phyloP scores from a whole-genome alignment of 2,797 vertebrate genomes.

The Eupleurogrammus muticus region DNA sequence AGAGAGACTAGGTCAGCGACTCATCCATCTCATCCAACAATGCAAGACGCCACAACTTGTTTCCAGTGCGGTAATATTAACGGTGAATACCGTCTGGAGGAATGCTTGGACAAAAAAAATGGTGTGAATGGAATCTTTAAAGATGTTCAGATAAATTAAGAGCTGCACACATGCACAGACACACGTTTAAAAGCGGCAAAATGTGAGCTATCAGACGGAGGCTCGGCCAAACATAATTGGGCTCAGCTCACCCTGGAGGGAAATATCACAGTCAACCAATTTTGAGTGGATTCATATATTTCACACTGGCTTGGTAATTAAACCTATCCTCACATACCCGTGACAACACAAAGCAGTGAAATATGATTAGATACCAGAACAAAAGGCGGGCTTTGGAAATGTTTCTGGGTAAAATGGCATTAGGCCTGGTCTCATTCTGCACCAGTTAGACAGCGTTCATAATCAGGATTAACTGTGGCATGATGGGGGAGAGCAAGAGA shows the following conservation, averaged over 20 bases:
- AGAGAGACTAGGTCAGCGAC: constrained; percentile 67
- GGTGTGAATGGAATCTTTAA: background rate
- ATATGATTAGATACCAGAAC: constrained; percentile 69
- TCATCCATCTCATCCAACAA: constrained; percentile 71
- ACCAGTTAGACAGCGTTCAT: constrained; percentile 70
- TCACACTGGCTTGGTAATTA: constrained; percentile 63
- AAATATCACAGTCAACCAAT: constrained; percentile 34
- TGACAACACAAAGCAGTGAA: constrained; percentile 66
- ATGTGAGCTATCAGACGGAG: background rate
- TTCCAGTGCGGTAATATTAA: constrained; percentile 23
- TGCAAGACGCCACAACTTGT: constrained; percentile 57
- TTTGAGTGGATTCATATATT: constrained; percentile 57
- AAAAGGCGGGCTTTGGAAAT: constrained; percentile 71
- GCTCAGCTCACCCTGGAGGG: constrained; percentile 19
- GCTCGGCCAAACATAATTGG: constrained; percentile 3
- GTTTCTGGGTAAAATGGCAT: constrained; percentile 74
- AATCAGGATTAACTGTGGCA: constrained; percentile 81
- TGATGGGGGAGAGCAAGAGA: constrained; percentile 48
- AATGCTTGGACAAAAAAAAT: background rate
- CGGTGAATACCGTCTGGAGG: background rate
- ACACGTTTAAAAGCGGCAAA: constrained; percentile 1
- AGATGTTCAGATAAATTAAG: background rate
- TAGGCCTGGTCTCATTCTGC: constrained; percentile 71
- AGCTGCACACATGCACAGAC: background rate
- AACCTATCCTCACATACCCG: constrained; percentile 58